Evolutionary conservation across 2,888 invertebrate genomes (phyloP).

Genomic region (Phrixothrix hirtus): DNA sequence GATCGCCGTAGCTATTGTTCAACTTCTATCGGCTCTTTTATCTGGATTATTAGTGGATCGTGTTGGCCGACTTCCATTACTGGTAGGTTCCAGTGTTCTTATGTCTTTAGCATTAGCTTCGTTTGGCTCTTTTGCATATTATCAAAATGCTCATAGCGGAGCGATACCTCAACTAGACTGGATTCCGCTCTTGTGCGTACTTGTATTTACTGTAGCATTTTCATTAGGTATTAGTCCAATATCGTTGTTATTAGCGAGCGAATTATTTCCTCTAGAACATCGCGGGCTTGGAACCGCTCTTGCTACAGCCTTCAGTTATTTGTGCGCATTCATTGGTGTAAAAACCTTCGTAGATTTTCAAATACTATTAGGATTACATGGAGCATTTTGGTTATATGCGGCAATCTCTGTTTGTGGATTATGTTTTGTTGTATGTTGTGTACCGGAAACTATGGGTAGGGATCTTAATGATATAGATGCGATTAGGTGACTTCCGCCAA

Average conservation of each 20-base stretch:
- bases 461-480: conserved; percentile 88
- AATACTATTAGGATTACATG: conserved; percentile 72
- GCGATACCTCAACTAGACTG: conserved; percentile 67
- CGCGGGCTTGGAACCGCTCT: conserved; percentile 86
- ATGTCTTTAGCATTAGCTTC: conserved; percentile 86
- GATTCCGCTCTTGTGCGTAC: conserved; percentile 81
- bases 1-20: conserved; percentile 82
- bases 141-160: conserved; percentile 67
- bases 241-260: conserved; percentile 82
- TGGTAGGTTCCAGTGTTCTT: conserved; percentile 80
- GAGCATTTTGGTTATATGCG: conserved; percentile 88
- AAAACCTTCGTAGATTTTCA: conserved; percentile 86
- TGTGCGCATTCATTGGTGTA: conserved; percentile 83
- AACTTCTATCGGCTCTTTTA: conserved; percentile 79
- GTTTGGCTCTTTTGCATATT: conserved; percentile 83
- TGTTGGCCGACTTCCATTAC: conserved; percentile 79
- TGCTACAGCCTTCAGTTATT: conserved; percentile 83
- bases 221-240: conserved; percentile 88
- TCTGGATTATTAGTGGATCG: conserved; percentile 84
- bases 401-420: conserved; percentile 79
- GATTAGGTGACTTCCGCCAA: conserved; percentile 49
- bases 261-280: conserved; percentile 80
- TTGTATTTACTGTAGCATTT: conserved; percentile 83
- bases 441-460: conserved; percentile 90
- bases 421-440: conserved; percentile 82